These are phyloP conservation scores for Ceratoteleas bidentatus DNA, from an alignment of 1,140 invertebrate genomes.

Conservation along the genomic window DNA sequence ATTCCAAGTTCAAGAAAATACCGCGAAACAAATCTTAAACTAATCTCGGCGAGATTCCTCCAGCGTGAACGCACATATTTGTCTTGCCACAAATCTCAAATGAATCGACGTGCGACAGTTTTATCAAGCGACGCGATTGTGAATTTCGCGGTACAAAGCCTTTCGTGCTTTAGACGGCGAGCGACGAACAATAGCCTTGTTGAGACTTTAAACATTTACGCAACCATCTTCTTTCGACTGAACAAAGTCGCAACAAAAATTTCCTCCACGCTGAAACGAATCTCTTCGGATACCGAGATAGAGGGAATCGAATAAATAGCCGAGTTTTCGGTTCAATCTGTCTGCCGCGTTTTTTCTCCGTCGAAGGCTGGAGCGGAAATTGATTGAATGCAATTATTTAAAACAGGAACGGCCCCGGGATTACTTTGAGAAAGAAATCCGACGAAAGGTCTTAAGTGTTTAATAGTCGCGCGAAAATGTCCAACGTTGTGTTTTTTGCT, in stretches of 20 bases:
- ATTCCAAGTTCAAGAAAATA: neutral
- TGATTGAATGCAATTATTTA: conserved; percentile 28
- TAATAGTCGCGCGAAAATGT: neutral
- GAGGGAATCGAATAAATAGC: no score
- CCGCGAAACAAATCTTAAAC: conserved; percentile 2
- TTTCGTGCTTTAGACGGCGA: no score
- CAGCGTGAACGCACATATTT: conserved; percentile 9
- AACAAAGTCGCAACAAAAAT: no score
- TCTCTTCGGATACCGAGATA: no score
- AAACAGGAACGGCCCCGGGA: conserved; percentile 26
- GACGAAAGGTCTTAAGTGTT: neutral
- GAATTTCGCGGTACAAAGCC: neutral
- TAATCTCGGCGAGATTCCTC: conserved; percentile 5
- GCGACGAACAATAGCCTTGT: no score
- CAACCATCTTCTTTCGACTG: no score
- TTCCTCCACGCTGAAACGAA: no score
- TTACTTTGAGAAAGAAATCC: conserved; percentile 3
- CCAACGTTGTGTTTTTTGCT: no score
- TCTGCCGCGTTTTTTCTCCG: neutral
- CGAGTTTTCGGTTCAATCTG: no score
- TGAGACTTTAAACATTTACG: no score
- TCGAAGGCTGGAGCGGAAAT: conserved; percentile 14
- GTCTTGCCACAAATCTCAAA: conserved; percentile 16
- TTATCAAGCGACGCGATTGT: conserved; percentile 2
- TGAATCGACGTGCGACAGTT: conserved; percentile 11